phyloP scores from a whole-genome alignment of 2,113 vertebrate species.

The Isichthys henryi region DNA sequence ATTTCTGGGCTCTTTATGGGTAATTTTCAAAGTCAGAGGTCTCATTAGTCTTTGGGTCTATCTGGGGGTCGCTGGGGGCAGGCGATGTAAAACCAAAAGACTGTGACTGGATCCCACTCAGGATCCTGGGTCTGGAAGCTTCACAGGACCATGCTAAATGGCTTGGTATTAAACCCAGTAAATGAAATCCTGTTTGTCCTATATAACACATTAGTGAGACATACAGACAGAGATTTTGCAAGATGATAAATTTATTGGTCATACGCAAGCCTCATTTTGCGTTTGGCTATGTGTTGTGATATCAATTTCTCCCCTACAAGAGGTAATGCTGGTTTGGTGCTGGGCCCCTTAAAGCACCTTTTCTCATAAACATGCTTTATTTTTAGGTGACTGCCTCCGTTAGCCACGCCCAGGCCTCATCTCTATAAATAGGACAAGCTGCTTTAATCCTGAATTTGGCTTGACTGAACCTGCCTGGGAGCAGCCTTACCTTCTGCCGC shows the following conservation, averaged over 20 bases:
- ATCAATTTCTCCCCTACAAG: background rate
- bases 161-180: background rate
- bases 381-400: background rate
- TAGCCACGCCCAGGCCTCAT: background rate
- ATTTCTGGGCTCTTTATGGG: conserved; percentile 39
- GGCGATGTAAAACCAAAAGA: conserved; percentile 19
- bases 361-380: background rate
- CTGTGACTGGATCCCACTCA: background rate
- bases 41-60: conserved; percentile 31
- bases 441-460: background rate
- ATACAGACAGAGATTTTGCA: background rate
- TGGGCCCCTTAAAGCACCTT: background rate
- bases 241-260: background rate
- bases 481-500: background rate
- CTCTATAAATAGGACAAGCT: background rate
- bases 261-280: background rate
- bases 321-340: background rate
- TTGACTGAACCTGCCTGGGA: background rate
- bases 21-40: conserved; percentile 44
- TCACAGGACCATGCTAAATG: background rate
- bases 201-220: background rate
- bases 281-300: background rate
- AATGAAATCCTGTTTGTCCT: background rate
- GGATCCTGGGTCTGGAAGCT: background rate
- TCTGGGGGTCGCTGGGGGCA: conserved; percentile 6